These are phyloP conservation scores for Cromileptes altivelis DNA, from an alignment of 2,113 vertebrate genomes.

Conservation along the genomic window DNA sequence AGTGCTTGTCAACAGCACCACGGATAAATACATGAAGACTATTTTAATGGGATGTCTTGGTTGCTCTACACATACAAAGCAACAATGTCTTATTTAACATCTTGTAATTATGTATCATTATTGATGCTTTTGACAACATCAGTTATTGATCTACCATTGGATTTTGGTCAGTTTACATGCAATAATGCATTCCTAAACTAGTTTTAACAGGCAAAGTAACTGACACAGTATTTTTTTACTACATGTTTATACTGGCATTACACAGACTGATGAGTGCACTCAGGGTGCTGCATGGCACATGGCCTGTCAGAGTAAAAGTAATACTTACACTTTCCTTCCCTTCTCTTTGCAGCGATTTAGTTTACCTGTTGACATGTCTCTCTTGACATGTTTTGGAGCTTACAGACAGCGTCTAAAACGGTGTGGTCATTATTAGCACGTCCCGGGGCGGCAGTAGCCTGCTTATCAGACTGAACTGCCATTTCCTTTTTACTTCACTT, in stretches of 20 bases:
- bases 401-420: background rate
- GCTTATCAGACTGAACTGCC: background rate
- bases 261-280: background rate
- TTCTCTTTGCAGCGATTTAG: background rate
- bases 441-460: background rate
- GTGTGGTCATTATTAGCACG: background rate
- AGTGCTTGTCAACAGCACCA: background rate
- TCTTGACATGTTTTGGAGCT: background rate
- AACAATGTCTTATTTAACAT: background rate
- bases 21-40: background rate
- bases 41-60: background rate
- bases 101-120: background rate
- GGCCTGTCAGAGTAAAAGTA: background rate
- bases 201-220: slow-evolving; percentile 15
- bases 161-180: background rate
- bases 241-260: slow-evolving; percentile 13
- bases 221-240: slow-evolving; percentile 13
- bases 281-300: background rate
- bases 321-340: slow-evolving; percentile 17
- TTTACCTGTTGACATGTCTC: background rate
- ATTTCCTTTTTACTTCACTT: background rate
- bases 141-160: background rate
- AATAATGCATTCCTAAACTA: slow-evolving; percentile 15
- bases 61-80: background rate
- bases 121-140: background rate